A percentile compares a stretch with the other conserved stretches of the same genome.
Evolutionary conservation across 1,140 invertebrate species (phyloP).

Genomic region (Hyles vespertilio): DNA sequence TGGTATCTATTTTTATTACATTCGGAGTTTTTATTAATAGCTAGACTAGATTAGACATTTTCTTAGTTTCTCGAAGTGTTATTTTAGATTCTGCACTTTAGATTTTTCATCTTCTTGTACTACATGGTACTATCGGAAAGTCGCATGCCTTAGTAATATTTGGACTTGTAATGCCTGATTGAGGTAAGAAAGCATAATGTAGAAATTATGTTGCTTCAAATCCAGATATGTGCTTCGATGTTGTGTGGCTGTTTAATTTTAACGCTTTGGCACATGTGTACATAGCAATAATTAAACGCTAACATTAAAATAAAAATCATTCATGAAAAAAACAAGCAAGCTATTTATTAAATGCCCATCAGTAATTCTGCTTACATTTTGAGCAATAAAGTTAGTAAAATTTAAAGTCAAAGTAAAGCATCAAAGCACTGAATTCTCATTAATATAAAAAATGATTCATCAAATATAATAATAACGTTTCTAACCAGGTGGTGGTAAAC

Average conservation of each 20-base stretch:
- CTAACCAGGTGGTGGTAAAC: constrained; percentile 86
- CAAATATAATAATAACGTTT: not conserved
- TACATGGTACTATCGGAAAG: constrained; percentile 45
- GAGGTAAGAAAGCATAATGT: constrained; percentile 33
- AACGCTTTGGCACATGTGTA: not conserved
- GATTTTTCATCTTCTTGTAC: constrained; percentile 55
- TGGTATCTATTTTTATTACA: constrained; percentile 48
- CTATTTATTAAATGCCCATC: not conserved
- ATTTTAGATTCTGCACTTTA: constrained; percentile 66
- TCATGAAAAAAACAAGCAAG: not conserved
- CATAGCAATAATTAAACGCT: not conserved
- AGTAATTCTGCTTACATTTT: not conserved
- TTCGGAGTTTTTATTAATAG: constrained; percentile 53
- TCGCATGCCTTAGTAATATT: constrained; percentile 42
- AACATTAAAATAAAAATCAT: not conserved
- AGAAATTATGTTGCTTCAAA: constrained; percentile 22
- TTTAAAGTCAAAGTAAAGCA: not conserved
- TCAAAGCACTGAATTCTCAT: no score
- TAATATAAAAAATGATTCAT: no score
- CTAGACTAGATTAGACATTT: constrained; percentile 48
- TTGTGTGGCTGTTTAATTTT: not conserved
- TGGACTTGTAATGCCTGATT: constrained; percentile 24
- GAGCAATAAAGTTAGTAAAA: constrained; percentile 1
- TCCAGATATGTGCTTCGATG: not conserved
- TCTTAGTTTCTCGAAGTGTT: constrained; percentile 51